Percentiles rank a stretch among this genome's conserved stretches.
Conservation (phyloP, 2,888 invertebrate species). For the Hypomecis punctinalis region DNA sequence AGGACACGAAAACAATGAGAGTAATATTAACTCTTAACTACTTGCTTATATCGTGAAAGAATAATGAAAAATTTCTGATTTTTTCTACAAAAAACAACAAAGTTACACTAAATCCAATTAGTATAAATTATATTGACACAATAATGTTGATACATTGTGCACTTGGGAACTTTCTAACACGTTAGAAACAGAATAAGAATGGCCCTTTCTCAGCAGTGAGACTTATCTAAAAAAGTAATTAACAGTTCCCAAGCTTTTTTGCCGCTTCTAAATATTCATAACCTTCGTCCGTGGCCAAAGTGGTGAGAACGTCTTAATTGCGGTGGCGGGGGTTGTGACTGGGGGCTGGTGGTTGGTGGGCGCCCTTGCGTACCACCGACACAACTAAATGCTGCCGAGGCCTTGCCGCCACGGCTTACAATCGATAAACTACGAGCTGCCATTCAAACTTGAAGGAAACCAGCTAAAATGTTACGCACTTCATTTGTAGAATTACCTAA, state of each 20-base stretch:
- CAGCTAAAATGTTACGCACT: conserved; percentile 10
- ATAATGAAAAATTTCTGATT: too few species aligned
- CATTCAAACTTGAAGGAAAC: conserved; percentile 25
- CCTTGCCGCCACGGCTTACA: conserved; percentile 45
- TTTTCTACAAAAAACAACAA: too few species aligned
- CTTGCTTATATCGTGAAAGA: too few species aligned
- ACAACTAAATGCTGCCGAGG: conserved; percentile 43
- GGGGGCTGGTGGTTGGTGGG: conserved; percentile 36
- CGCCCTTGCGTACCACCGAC: conserved; percentile 52
- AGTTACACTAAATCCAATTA: too few species aligned
- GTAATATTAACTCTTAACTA: not conserved
- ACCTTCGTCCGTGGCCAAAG: conserved; percentile 15
- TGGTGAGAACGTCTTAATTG: conserved; percentile 62
- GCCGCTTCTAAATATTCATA: conserved; percentile 21
- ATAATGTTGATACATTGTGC: too few species aligned
- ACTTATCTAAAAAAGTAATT: not conserved
- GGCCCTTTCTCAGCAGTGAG: too few species aligned
- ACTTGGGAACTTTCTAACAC: too few species aligned
- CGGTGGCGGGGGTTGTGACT: conserved; percentile 46
- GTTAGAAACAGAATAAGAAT: too few species aligned
- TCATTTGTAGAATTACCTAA: not conserved
- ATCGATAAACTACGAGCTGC: conserved; percentile 42
- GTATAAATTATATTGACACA: too few species aligned
- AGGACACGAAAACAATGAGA: not conserved
- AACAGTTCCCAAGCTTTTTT: not conserved